Evolutionary conservation across 2,888 invertebrate species (phyloP).

Genomic region (Hesperia comma): DNA sequence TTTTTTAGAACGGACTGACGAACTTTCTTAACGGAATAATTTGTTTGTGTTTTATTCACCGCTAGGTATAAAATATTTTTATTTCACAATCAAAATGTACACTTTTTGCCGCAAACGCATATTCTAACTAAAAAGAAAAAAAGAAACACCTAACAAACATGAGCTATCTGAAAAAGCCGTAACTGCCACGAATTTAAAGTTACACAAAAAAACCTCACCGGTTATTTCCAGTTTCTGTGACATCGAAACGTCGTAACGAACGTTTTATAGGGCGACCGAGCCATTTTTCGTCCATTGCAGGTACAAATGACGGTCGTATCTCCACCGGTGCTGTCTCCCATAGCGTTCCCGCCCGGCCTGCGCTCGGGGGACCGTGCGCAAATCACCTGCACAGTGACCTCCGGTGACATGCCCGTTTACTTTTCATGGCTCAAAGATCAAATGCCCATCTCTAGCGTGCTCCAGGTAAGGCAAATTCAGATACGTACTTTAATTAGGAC

Average conservation of each 20-base stretch:
- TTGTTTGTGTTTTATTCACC: no score
- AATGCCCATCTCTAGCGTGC: slow-evolving; percentile 85
- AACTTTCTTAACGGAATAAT: no score
- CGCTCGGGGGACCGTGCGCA: slow-evolving; percentile 91
- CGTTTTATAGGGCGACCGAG: slow-evolving; percentile 1
- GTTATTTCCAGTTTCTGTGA: background rate
- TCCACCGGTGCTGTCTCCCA: slow-evolving; percentile 93
- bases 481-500: background rate
- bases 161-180: no score
- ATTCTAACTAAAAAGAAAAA: no score
- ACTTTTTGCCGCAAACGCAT: no score
- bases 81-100: no score
- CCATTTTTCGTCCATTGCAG: slow-evolving; percentile 47
- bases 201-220: slow-evolving; percentile 2
- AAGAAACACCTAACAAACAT: no score
- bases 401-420: slow-evolving; percentile 87
- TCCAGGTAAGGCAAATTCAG: slow-evolving; percentile 77
- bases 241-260: background rate
- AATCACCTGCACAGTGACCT: slow-evolving; percentile 92
- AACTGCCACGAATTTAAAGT: no score
- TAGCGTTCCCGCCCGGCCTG: slow-evolving; percentile 91
- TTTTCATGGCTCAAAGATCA: slow-evolving; percentile 87
- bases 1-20: no score
- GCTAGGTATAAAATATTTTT: no score
- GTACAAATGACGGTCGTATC: slow-evolving; percentile 77